These are phyloP conservation scores for Umimayanthus kanabou DNA, from an alignment of 92 coral and sea anemone genomes.

Conservation along the genomic window DNA sequence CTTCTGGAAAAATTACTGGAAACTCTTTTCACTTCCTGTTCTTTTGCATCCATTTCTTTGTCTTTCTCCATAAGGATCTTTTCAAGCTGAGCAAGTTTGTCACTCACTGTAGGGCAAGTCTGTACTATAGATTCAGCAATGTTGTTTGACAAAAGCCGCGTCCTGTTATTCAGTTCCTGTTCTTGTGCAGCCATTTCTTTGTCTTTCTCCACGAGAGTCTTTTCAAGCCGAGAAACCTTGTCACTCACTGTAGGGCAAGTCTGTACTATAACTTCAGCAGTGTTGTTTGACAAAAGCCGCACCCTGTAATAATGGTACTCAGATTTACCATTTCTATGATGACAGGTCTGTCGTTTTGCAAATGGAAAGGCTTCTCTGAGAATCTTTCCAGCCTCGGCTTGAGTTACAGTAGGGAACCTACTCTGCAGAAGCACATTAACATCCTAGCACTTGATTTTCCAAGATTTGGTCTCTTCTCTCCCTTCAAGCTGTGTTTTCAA, in stretches of 20 bases:
- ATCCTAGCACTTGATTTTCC: conserved; percentile 49
- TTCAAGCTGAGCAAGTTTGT: neutral
- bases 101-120: neutral
- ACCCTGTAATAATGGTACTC: conserved; percentile 51
- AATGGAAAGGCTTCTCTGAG: conserved; percentile 50
- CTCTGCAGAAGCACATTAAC: conserved; percentile 30
- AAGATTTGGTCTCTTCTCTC: conserved; percentile 27
- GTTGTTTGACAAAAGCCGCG: conserved; percentile 6
- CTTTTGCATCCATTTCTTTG: conserved; percentile 14
- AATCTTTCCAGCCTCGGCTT: conserved; percentile 49
- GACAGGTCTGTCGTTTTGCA: conserved; percentile 45
- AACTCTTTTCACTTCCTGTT: conserved; percentile 22
- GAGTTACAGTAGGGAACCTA: conserved; percentile 31
- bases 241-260: neutral
- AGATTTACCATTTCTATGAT: conserved; percentile 41
- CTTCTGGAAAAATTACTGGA: neutral
- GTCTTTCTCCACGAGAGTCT: conserved; percentile 12
- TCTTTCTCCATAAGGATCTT: conserved; percentile 14
- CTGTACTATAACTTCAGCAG: neutral
- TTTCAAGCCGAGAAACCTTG: neutral
- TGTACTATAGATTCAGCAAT: neutral
- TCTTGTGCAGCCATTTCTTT: conserved; percentile 22
- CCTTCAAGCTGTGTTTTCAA: conserved; percentile 50
- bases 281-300: neutral
- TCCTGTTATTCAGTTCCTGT: conserved; percentile 34